Evolutionary conservation across 2,888 invertebrate genomes (phyloP), one percentile per base, ranked within the genome.

Genomic region (Zootermopsis nevadensis): DNA sequence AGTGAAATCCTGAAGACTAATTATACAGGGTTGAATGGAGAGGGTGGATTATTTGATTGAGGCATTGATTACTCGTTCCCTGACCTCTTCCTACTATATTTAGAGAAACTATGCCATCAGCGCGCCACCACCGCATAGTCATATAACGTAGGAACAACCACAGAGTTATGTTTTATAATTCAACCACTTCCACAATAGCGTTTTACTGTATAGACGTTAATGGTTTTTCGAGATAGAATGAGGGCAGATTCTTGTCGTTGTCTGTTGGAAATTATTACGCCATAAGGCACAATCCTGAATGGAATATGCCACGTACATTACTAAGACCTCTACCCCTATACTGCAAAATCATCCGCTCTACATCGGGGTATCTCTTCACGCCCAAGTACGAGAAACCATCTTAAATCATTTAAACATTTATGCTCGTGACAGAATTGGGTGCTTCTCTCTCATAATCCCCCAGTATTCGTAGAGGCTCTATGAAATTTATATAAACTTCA

Each of bases 251-350:
- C 15, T 31, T 22, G 69, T 69, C 33, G 69, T 69, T 33, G 12
- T 67, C 27, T 67, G 69, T 69, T 69, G 6, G 69, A 69, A 69
- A 69, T 69, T 69, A 69, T 69, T 69, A 69, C 31, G 33, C 69
- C 19, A 69, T 69, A 8, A 69, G 22, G 2, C 30, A 22, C 4
- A 33, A 22, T 30, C 31, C 2, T 27, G 31, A 67, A 67, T 12
- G 27, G 8, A 8, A 22, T 8, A 15, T 67, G 27, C n/a, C 30
- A 67, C 30, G 30, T 67, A 67, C n/a, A 67, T 30, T 8, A 30
- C 19, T 30, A 67, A 42, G 38, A 42, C 15, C 7, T 42, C 38
- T 42, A 7, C 1, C 60, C 60, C 1, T 60, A 60, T 8, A 60
- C 27, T 60, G 60, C 27, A 27, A 12, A 60, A 27, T 60, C 7